Evolutionary conservation across 2,113 vertebrate genomes (phyloP).

Genomic region (Dipodomys spectabilis): DNA sequence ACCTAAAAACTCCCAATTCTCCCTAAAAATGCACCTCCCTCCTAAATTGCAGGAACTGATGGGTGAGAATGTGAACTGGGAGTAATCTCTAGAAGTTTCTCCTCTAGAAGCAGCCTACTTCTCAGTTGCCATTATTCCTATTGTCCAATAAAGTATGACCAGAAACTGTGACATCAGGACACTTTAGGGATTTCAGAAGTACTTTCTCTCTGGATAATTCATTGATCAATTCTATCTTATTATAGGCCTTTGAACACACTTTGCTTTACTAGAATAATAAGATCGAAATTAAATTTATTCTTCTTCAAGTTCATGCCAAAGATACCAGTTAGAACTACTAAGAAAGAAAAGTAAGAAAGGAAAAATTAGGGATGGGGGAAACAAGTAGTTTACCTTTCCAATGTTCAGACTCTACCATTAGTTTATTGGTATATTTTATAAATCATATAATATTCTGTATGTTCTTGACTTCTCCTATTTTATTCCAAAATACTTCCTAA

Average conservation of each 20-base stretch:
- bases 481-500: slow-evolving; percentile 40
- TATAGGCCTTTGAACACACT: not conserved
- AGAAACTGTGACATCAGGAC: not conserved
- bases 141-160: too few relatives aligned
- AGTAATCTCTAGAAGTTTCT: not conserved
- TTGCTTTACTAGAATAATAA: not conserved
- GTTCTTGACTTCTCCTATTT: not conserved
- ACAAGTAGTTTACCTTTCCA: not conserved
- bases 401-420: not conserved
- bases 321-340: not conserved
- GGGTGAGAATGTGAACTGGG: not conserved
- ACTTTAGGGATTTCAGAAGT: too few relatives aligned
- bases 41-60: not conserved
- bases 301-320: not conserved
- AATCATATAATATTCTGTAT: not conserved
- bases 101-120: not conserved
- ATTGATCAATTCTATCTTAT: not conserved
- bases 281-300: not conserved
- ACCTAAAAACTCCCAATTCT: not conserved
- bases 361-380: not conserved
- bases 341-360: not conserved
- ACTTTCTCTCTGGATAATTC: not conserved
- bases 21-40: not conserved
- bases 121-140: not conserved
- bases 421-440: not conserved